Evolutionary conservation across 2,113 vertebrate species (phyloP), one percentile per base, ranked within the genome.

Genomic region (Larimichthys polyactis): DNA sequence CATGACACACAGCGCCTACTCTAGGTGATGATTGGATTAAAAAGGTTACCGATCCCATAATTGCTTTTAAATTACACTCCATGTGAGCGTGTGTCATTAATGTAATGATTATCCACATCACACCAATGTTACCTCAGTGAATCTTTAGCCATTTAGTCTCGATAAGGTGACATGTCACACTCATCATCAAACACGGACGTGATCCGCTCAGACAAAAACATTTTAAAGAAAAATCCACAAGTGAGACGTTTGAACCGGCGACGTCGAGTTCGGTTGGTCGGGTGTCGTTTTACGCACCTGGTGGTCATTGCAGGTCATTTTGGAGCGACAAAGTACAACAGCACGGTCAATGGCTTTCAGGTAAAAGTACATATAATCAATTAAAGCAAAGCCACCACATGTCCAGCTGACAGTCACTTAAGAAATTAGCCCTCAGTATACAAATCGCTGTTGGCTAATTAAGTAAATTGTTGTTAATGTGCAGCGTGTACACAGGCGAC

Each of bases 51-150:
- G 85, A 92, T 91, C 87, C 90, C 87, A 82, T 92, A 93, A 93
- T 93, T 92, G 91, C 90, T 94, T 94, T 94, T 94, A 93, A 92
- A 94, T 94, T 92, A 91, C 87, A 87, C 90, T 86, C 76, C 66
- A 65, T 83, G 79, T 79, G 80, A 93, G 79, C 71, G 52, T 11
- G 80, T 88, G 87, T 88, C 92, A 91, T 91, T 94, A 92, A 88
- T 90, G 82, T 90, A 88, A 93, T 91, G 90, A 92, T 93, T 88
- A 92, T 92, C 85, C 81, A 84, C 87, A 87, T 91, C 69, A 71
- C 67, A 75, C 81, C 84, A 81, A 84, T 87, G 87, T 79, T 89
- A 89, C 85, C 87, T 90, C 87, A 85, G 83, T 87, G 87, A 90
- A 90, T 94, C 83, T 91, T 88, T 71, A 78, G 77, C 86, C 82